Evolutionary conservation across 2,888 invertebrate genomes (phyloP).

Genomic region (Chydorus sphaericus): DNA sequence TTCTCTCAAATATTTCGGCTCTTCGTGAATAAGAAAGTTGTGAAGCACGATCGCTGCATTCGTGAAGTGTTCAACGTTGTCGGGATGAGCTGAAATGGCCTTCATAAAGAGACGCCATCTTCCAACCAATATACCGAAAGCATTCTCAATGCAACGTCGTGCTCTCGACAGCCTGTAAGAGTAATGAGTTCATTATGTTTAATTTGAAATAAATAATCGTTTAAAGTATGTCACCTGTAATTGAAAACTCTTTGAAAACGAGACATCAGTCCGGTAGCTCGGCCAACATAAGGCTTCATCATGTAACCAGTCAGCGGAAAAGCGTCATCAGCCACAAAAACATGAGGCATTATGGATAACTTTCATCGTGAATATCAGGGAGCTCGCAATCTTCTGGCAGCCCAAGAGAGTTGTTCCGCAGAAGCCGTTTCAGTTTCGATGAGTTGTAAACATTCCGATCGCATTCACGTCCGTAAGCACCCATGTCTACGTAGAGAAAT

Average conservation of each 20-base stretch:
- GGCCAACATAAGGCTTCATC: background rate
- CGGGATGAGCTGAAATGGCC: background rate
- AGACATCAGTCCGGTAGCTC: background rate
- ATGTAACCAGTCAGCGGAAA: background rate
- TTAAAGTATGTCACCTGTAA: background rate
- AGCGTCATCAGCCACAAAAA: background rate
- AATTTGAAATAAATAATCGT: background rate
- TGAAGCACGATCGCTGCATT: background rate
- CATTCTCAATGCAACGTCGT: background rate
- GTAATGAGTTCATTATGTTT: background rate
- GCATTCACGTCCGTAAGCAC: background rate
- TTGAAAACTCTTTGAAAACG: background rate
- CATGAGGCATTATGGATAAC: background rate
- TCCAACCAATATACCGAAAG: background rate
- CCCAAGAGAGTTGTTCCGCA: background rate
- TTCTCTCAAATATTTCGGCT: background rate
- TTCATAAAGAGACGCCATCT: background rate
- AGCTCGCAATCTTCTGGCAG: background rate
- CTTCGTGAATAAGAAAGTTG: background rate
- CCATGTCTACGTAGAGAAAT: background rate
- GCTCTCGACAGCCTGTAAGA: background rate
- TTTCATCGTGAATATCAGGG: background rate
- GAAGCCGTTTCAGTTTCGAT: background rate
- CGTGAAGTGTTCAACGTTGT: background rate
- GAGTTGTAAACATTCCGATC: background rate